Percentiles rank a stretch among this genome's conserved stretches.
These are phyloP conservation scores for Varecia variegata DNA, from an alignment of 2,797 vertebrate genomes.

Conservation along the genomic window DNA sequence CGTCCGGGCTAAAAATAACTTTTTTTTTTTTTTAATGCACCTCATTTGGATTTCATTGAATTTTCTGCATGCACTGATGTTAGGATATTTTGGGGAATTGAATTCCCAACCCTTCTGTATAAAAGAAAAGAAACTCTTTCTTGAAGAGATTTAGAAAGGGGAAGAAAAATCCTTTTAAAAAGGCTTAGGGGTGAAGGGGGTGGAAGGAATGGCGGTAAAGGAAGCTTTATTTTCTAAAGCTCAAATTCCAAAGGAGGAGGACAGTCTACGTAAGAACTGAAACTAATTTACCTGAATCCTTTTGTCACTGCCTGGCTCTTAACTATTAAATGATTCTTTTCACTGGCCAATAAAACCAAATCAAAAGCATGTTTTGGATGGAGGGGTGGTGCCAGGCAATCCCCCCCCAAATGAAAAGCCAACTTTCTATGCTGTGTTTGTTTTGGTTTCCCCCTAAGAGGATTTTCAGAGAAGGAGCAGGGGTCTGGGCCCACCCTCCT, in stretches of 20 bases:
- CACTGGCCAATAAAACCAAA: constrained; percentile 85
- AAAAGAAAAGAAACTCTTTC: constrained; percentile 75
- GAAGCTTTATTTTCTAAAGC: constrained; percentile 82
- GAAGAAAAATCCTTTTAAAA: constrained; percentile 74
- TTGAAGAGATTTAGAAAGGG: constrained; percentile 71
- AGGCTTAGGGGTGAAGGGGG: constrained; percentile 33
- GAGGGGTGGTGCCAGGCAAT: constrained; percentile 50
- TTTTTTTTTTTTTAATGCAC: constrained; percentile 21
- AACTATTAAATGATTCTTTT: constrained; percentile 86
- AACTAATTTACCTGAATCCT: constrained; percentile 86
- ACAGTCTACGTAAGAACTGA: constrained; percentile 79
- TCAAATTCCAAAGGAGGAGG: constrained; percentile 82
- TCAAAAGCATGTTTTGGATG: constrained; percentile 80
- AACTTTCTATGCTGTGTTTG: constrained; percentile 9
- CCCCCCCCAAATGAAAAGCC: constrained; percentile 38
- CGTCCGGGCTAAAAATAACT: not conserved
- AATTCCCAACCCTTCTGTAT: constrained; percentile 64
- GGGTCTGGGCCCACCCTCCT: not conserved
- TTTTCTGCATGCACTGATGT: constrained; percentile 57
- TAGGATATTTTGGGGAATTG: constrained; percentile 69
- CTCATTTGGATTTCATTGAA: constrained; percentile 75
- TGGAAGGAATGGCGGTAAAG: not conserved
- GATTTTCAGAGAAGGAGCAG: constrained; percentile 5
- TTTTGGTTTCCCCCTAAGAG: constrained; percentile 36
- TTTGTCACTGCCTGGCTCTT: constrained; percentile 81